Conservation (phyloP, 2,888 invertebrate species). For the Plemyria rubiginata region DNA sequence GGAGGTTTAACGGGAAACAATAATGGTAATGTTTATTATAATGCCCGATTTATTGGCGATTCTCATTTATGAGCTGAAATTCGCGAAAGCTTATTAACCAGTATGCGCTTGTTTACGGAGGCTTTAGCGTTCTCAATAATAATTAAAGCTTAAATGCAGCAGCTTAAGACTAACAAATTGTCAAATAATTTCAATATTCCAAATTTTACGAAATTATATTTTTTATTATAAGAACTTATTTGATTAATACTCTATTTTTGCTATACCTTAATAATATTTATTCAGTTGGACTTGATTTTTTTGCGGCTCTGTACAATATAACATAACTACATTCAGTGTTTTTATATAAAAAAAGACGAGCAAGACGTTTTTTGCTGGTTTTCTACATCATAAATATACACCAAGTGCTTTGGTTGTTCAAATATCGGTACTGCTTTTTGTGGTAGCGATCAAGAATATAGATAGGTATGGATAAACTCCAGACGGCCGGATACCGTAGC, state of each 20-base stretch:
- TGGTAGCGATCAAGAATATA: slow-evolving; percentile 54
- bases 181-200: too few species aligned
- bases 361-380: too few species aligned
- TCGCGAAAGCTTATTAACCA: slow-evolving; percentile 68
- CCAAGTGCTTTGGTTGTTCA: slow-evolving; percentile 50
- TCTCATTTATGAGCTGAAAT: slow-evolving; percentile 75
- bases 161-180: slow-evolving; percentile 48
- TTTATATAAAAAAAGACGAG: too few species aligned
- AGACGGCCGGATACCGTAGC: slow-evolving; percentile 50
- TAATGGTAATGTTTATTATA: slow-evolving; percentile 83
- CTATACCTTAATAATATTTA: too few species aligned
- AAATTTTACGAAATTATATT: too few species aligned
- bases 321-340: too few species aligned
- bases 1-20: slow-evolving; percentile 73
- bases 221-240: too few species aligned
- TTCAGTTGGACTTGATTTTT: too few species aligned
- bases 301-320: too few species aligned
- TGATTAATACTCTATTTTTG: too few species aligned
- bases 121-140: slow-evolving; percentile 77
- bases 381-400: slow-evolving; percentile 45
- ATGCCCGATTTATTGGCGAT: slow-evolving; percentile 81
- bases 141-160: slow-evolving; percentile 76
- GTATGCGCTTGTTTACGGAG: slow-evolving; percentile 70
- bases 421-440: slow-evolving; percentile 57
- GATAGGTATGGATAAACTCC: slow-evolving; percentile 53